Percentiles rank a stretch among this genome's conserved stretches.
These are phyloP conservation scores for Cassiopea xamachana DNA, from an alignment of 30 jellyfish, hydroid and myxozoan species.

Conservation along the genomic window DNA sequence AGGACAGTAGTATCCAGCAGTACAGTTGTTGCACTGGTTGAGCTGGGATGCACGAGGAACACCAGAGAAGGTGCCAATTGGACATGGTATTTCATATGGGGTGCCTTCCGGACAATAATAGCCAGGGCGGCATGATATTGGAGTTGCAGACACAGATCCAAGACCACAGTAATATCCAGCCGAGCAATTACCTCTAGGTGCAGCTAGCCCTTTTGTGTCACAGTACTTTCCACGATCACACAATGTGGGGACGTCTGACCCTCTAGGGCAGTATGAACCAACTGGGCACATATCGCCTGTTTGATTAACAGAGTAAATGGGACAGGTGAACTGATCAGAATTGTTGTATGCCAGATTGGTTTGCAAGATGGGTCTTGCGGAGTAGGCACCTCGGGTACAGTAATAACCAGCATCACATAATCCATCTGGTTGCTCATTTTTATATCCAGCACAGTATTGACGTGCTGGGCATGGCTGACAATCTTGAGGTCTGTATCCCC, in stretches of 20 bases:
- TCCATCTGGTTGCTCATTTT: slow-evolving; percentile 82
- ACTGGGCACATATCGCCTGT: slow-evolving; percentile 93
- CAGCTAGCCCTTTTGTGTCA: slow-evolving; percentile 68
- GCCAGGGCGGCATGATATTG: slow-evolving; percentile 81
- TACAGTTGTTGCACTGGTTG: slow-evolving; percentile 88
- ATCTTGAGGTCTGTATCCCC: slow-evolving; percentile 81
- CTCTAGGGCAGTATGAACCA: slow-evolving; percentile 91
- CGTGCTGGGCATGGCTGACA: slow-evolving; percentile 96
- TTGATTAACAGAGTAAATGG: slow-evolving; percentile 88
- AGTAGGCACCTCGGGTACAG: slow-evolving; percentile 89
- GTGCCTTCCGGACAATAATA: slow-evolving; percentile 93
- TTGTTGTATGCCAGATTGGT: slow-evolving; percentile 71
- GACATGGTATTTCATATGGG: slow-evolving; percentile 78
- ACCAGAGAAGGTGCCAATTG: slow-evolving; percentile 92
- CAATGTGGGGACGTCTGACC: slow-evolving; percentile 74
- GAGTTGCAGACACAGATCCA: slow-evolving; percentile 72
- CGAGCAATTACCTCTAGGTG: slow-evolving; percentile 92
- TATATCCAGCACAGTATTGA: slow-evolving; percentile 86
- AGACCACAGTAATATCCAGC: slow-evolving; percentile 89
- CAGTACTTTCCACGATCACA: slow-evolving; percentile 95
- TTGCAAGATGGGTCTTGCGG: slow-evolving; percentile 73
- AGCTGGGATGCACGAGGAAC: slow-evolving; percentile 58
- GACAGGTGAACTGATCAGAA: slow-evolving; percentile 87
- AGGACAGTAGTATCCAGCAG: slow-evolving; percentile 96
- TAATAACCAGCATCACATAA: slow-evolving; percentile 88